These are phyloP conservation scores for Hypothenemus hampei DNA, from an alignment of 1,140 invertebrate species.

Conservation along the genomic window DNA sequence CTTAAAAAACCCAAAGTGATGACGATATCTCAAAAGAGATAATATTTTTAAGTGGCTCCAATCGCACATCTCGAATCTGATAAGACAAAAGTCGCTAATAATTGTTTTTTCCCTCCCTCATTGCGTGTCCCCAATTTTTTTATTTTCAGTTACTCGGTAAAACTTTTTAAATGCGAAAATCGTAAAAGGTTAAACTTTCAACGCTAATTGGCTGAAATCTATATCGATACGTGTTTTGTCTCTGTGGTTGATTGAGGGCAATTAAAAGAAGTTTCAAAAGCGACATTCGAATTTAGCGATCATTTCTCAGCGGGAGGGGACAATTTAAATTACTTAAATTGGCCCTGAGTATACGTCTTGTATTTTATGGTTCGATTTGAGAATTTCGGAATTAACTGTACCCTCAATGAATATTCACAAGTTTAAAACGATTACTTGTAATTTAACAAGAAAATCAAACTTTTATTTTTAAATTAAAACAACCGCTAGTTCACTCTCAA, in stretches of 20 bases:
- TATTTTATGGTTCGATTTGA: not conserved
- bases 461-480: too few species aligned
- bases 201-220: slow-evolving; percentile 15
- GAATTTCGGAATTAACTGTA: slow-evolving; percentile 2
- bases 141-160: not conserved
- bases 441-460: too few species aligned
- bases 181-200: slow-evolving; percentile 10
- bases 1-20: slow-evolving; percentile 5
- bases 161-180: not conserved
- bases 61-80: slow-evolving; percentile 8
- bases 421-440: too few species aligned
- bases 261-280: slow-evolving; percentile 13
- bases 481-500: too few species aligned
- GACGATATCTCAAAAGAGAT: slow-evolving; percentile 14
- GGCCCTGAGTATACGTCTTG: slow-evolving; percentile 1
- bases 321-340: slow-evolving; percentile 17
- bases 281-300: slow-evolving; percentile 17
- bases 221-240: too few species aligned
- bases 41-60: slow-evolving; percentile 13
- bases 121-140: not conserved
- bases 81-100: slow-evolving; percentile 1
- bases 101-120: not conserved
- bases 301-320: slow-evolving; percentile 10
- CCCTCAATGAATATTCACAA: not conserved
- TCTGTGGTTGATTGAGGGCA: slow-evolving; percentile 4